Evolutionary conservation across 2,888 invertebrate species (phyloP).

Genomic region (Galerucella nymphaeae): DNA sequence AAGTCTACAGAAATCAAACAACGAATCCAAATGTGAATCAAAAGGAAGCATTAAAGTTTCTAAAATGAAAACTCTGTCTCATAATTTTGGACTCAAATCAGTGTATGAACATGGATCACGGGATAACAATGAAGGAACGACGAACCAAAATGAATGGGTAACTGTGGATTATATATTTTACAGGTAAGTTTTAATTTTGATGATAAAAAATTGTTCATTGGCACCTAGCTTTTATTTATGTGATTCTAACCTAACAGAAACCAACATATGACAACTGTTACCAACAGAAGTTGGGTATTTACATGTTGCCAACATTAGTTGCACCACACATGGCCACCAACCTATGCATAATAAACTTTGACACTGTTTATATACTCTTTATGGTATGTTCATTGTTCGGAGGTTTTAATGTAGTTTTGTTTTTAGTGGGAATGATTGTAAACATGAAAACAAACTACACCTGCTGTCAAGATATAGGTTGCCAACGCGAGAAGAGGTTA

Average conservation of each 20-base stretch:
- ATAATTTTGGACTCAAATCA: slow-evolving; percentile 76
- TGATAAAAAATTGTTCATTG: too few relatives aligned
- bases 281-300: too few relatives aligned
- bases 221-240: too few relatives aligned
- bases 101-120: slow-evolving; percentile 72
- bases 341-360: too few relatives aligned
- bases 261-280: too few relatives aligned
- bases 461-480: slow-evolving; percentile 74
- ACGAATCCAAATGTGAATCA: neutral
- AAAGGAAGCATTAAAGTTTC: neutral
- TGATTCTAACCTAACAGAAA: too few relatives aligned
- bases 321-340: too few relatives aligned
- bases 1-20: neutral
- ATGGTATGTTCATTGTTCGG: too few relatives aligned
- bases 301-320: too few relatives aligned
- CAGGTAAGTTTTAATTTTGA: slow-evolving; percentile 64
- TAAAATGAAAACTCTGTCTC: slow-evolving; percentile 65
- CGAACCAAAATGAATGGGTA: slow-evolving; percentile 79
- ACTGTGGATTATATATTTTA: slow-evolving; percentile 95
- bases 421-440: slow-evolving; percentile 52
- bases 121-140: slow-evolving; percentile 74
- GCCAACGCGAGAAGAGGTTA: slow-evolving; percentile 67
- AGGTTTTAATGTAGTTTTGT: slow-evolving; percentile 23
- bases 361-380: too few relatives aligned
- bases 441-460: slow-evolving; percentile 67